phyloP scores from a whole-genome alignment of 2,113 vertebrate genomes.

The Regulus satrapa region DNA sequence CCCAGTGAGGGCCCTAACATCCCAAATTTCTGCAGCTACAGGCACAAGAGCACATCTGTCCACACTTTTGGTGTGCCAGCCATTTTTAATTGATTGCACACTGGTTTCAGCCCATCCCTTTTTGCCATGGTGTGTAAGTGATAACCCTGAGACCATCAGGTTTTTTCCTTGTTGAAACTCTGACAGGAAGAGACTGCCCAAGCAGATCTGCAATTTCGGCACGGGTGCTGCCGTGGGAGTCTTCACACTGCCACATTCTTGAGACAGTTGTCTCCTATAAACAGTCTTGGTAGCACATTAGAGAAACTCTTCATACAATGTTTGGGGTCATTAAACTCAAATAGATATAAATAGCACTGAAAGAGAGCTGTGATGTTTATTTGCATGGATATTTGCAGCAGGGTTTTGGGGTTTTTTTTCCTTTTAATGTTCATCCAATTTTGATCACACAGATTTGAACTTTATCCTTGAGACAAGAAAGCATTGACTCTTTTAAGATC shows the following conservation, averaged over 20 bases:
- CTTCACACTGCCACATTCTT: constrained; percentile 32
- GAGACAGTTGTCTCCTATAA: constrained; percentile 29
- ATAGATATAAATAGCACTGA: constrained; percentile 36
- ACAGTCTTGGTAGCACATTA: constrained; percentile 42
- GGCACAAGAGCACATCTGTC: neutral
- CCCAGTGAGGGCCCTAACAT: neutral
- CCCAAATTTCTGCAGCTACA: neutral
- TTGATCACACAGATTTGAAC: neutral
- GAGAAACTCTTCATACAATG: neutral
- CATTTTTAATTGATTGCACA: neutral
- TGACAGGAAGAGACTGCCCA: neutral
- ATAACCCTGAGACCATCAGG: neutral
- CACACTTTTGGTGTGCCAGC: neutral
- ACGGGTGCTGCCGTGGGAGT: constrained; percentile 10
- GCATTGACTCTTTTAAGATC: neutral
- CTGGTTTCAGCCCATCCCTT: neutral
- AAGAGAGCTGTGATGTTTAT: constrained; percentile 37
- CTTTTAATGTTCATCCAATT: constrained; percentile 35
- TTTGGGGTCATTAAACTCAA: constrained; percentile 42
- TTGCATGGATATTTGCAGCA: constrained; percentile 11
- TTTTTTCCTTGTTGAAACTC: neutral
- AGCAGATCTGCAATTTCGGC: neutral
- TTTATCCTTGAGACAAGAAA: constrained; percentile 4
- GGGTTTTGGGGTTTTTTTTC: neutral
- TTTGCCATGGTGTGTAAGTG: neutral